Evolutionary conservation across 2,888 invertebrate genomes (phyloP), one percentile per base, ranked within the genome.

Genomic region (Exocentrus adspersus): DNA sequence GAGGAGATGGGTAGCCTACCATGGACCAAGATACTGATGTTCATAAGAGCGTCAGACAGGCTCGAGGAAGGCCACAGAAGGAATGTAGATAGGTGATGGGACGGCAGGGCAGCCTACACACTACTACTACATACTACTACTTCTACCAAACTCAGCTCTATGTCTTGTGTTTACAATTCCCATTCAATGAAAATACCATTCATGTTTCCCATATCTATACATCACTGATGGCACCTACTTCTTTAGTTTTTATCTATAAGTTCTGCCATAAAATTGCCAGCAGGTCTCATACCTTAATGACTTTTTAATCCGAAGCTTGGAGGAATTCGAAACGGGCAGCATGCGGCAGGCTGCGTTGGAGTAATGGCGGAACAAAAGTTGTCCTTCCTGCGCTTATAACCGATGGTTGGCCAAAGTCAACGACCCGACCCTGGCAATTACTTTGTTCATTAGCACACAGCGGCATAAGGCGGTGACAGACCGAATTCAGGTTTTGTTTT

Each of bases 341-440:
- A 57, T 32, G n/a, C n/a, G n/a, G n/a, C n/a, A n/a, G 30, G 51
- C 12, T 51, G 51, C 24, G 32, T 32, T 28, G 43, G 50, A 30
- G 24, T 53, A 41, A 16, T 30, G 63, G 59, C 59, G 58, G 48
- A 64, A 59, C 51, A 28, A 28, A 51, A 53, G 51, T 56, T 43
- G 62, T 46, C 59, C 46, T 62, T 62, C 58, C 65, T 58, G 61
- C 45, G 52, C 24, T 41, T 14, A 24, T 20, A 16, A 41, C n/a
- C 46, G 54, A 32, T 30, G 48, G 56, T 50, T 68, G 66, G 69
- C 64, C 62, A 62, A 45, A 64, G 69, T 66, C 62, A 62, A 45
- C 53, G 66, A 66, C 64, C 66, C 52, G 64, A 54, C 62, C 64
- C 16, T 64, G 62, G 46, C 63, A 66, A 32, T 63, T 53, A 61